Evolutionary conservation across 1,140 invertebrate species (phyloP), one percentile per base, ranked within the genome.

Genomic region (Campoletis sonorensis): DNA sequence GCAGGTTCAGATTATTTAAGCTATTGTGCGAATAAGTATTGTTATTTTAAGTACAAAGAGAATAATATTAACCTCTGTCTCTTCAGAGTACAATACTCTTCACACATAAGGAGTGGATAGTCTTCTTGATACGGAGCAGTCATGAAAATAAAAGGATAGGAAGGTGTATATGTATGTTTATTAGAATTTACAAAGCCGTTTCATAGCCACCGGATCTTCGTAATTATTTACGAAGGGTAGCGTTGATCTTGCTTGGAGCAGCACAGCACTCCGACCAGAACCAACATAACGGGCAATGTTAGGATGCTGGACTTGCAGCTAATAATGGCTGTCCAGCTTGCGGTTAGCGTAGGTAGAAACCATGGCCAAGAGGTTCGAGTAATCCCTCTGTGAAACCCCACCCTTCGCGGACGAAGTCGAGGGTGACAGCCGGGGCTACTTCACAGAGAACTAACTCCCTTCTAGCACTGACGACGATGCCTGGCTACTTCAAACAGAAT

Each of bases 271-370:
- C n/a, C 76, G 16, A 78, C 30, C 61, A 78, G 61, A 49, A 78
- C 33, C 76, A 64, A 54, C 75, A 61, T 58, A 30, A 27, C 54
- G 21, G 3, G 58, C 18, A 78, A 67, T 27, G 76, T 78, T 78
- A 78, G 58, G 16, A 64, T 27, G 37, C 76, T 45, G 58, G 76
- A 78, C 76, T 61, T 78, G 81, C 84, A 83, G 85, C 86, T 90
- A 90, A 90, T 90, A 90, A 90, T 90, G 89, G 86, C 88, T 85
- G 88, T 90, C 88, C 87, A 86, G 89, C 86, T 88, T 90, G 89
- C 84, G 90, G 89, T 91, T 88, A 85, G 85, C 86, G 87, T 86
- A 84, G 85, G 84, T 81, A 81, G 71, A 86, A 86, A 71, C 76
- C 83, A 23, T 84, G 87, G 84, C 87, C 87, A 86, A 87, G 88